Base-by-base conservation (phyloP, 2,888 invertebrate genomes). In the Malacosoma neustria region DNA sequence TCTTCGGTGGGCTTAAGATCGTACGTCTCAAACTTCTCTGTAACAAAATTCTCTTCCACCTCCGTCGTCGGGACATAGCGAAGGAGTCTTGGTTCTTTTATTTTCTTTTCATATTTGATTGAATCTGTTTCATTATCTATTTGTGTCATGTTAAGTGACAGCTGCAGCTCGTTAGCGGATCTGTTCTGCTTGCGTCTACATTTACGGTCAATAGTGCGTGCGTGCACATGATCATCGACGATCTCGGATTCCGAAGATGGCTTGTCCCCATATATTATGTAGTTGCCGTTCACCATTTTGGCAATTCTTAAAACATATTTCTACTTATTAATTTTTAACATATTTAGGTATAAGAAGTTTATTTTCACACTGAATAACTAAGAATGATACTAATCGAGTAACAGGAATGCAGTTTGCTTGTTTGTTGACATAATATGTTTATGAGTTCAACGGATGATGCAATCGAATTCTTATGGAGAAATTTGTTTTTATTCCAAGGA, bases 231-330 rank as follows among this genome's bases (percentile, higher is more conserved):
- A 43, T 82, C 84, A 11, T 79, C 76, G 2, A 82, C 72, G 36
- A 75, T 76, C 54, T 82, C 84, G 2, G 80, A 75, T 45, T 82
- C 84, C 6, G 84, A 80, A 35, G 71, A 61, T 39, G 85, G 80
- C 45, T 73, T 61, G 49, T 84, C 82, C 30, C 81, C 82, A 49
- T 85, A 84, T 31, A 86, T 45, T 14, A 77, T 68, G 51, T 87
- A 87, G 51, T 86, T 85, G 11, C 87, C 82, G 60, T 85, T 86
- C 42, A 87, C 86, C 87, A 87, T 87, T 56, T 69, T 75, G 37
- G 13, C 39, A 33, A 42, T 42, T 40, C 42, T 38, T 40, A 39
- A 45, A 45, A 30, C 42, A 51, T 29, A 45, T 34, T 48, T 46
- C 38, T 38, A 14, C 37, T 43, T 43, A 34, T 34, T 33, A 45